A percentile compares a stretch with the other conserved stretches of the same genome.
Evolutionary conservation across 2,113 vertebrate species (phyloP).

Genomic region (Cyanoramphus novaezelandiae): DNA sequence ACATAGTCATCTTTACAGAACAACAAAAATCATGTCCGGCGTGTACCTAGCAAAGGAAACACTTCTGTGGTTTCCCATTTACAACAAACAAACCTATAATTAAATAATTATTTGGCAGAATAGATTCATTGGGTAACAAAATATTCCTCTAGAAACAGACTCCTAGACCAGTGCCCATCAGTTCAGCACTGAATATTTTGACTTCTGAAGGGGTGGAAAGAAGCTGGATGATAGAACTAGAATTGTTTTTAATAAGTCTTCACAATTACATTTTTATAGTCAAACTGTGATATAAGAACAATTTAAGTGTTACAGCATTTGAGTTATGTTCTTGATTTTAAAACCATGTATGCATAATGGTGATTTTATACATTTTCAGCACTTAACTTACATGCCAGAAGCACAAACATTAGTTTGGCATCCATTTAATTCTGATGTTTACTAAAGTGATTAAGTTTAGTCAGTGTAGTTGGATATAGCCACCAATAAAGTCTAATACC

Average conservation of each 20-base stretch:
- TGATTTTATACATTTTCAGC: background rate
- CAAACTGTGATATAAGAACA: background rate
- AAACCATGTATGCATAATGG: background rate
- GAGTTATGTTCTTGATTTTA: background rate
- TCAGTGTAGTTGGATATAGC: background rate
- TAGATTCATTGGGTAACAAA: background rate
- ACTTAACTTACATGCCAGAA: background rate
- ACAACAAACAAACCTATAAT: background rate
- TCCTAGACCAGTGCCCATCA: background rate
- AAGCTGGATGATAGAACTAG: background rate
- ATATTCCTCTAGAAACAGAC: background rate
- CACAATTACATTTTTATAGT: background rate
- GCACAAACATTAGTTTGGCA: background rate
- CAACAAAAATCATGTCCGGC: background rate
- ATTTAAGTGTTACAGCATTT: background rate
- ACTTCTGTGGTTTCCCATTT: background rate
- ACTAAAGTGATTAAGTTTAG: background rate
- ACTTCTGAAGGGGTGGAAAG: background rate
- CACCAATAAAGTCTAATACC: background rate
- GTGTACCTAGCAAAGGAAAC: background rate
- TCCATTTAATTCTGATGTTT: background rate
- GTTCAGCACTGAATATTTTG: background rate
- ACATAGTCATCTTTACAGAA: background rate
- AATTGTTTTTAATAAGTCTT: background rate
- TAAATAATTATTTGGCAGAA: background rate